Evolutionary conservation across 2,797 vertebrate species (phyloP), one percentile per base, ranked within the genome.

Genomic region (Myotis vivesi): DNA sequence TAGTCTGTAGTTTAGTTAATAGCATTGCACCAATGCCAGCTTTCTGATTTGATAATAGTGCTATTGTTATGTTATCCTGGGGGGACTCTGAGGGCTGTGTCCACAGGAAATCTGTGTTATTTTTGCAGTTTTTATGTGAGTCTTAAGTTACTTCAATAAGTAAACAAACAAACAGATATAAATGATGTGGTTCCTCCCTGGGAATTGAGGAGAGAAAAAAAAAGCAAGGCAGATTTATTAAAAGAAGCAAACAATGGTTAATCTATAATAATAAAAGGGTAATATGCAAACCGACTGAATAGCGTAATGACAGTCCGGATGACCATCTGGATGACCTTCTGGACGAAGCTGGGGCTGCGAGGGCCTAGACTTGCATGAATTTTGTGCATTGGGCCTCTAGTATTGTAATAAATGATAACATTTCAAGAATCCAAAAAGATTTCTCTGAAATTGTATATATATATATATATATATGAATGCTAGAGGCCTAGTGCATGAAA

Each of bases 91-190:
- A 69, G 19, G 25, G 15, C 22, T 77, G 19, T n/a, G 0, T 51
- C 8, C 13, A 16, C 22, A 46, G 33, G 5, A 77, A 82, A 73
- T 64, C 77, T 57, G 28, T 53, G 22, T 13, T 85, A 76, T 49
- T 87, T 91, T 85, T 82, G 6, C 13, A 76, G 25, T 36, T 33
- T 92, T 9, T 51, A 51, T 79, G 46, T 87, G 28, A 80, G 7
- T 68, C 4, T 89, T 66, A 73, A 53, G 9, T 80, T 89, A 77
- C 62, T 84, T 93, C n/a, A 89, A 19, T n/a, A 73, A 94, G 72
- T 7, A 68, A 46, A 83, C 8, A 73, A 53, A 71, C 12, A 73
- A 46, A 75, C 9, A 41, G 38, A 71, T 17, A 55, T 33, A 94
- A 36, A 57, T 49, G 7, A 59, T 81, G 23, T 57, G 23, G 6